Evolutionary conservation across 2,113 vertebrate genomes (phyloP).

Genomic region (Callaeas wilsoni): DNA sequence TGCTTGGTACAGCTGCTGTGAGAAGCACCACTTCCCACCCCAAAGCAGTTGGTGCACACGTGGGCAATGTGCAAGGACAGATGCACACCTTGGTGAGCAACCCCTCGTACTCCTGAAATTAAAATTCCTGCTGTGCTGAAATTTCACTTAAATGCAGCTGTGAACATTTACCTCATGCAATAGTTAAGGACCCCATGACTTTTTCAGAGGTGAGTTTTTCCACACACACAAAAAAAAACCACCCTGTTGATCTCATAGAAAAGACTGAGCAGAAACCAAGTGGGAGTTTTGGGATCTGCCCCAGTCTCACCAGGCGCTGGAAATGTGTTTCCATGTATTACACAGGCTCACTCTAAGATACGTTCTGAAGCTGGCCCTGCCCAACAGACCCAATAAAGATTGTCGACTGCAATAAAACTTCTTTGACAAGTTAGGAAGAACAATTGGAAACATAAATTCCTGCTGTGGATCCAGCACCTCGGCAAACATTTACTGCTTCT

Average conservation of each 20-base stretch:
- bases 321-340: constrained; percentile 12
- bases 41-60: neutral
- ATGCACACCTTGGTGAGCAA: neutral
- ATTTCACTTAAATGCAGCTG: neutral
- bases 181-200: neutral
- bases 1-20: neutral
- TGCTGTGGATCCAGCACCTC: constrained; percentile 47
- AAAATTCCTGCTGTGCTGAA: neutral
- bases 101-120: neutral
- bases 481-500: constrained; percentile 33
- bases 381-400: constrained; percentile 51
- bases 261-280: neutral
- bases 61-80: neutral
- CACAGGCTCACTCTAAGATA: neutral
- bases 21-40: neutral
- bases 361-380: constrained; percentile 14
- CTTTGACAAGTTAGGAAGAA: constrained; percentile 53
- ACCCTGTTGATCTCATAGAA: neutral
- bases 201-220: neutral
- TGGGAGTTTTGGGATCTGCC: neutral
- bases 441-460: constrained; percentile 60
- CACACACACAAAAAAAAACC: neutral
- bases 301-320: neutral
- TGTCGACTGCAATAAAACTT: constrained; percentile 54
- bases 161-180: neutral